Base-by-base conservation (phyloP, 2,113 vertebrate species). In the Dasypus novemcinctus region DNA sequence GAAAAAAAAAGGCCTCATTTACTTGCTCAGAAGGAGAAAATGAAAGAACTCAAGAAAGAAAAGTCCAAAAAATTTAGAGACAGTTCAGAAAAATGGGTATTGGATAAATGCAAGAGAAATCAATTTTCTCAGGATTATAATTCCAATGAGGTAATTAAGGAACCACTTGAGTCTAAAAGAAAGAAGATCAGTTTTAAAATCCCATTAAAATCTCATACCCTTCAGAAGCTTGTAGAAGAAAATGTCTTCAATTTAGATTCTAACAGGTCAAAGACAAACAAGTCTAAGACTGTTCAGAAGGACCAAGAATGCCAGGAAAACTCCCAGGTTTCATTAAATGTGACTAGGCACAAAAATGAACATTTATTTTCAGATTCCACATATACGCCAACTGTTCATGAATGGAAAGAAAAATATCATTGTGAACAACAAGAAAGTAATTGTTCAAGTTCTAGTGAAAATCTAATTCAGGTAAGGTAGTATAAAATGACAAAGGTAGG, bases 91-190 rank as follows among this genome's bases (percentile, higher is more conserved):
- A 95, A 96, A 82, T 33, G 31, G n/a, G 27, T 93, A 84, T 33
- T 97, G 68, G 97, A 98, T 68, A 98, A 98, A 85, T 87, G 69
- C 68, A 97, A 96, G 84, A 97, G 87, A 27, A 74, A 93, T 71
- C 80, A 11, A 0, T 79, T 25, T 0, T 33, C 95, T 93, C 92
- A 80, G 20, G 93, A 86, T 29, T 93, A 20, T 92, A 88, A 82
- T 88, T 95, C 93, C 36, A 66, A 64, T 66, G 71, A 95, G 25
- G 69, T 93, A 29, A 72, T 1, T 63, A 97, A 97, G 80, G 98
- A 96, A 63, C 54, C 57, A 46, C 66, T 90, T 1, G 79, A 93
- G 59, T 95, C 90, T 38, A 96, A 87, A 97, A 97, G 96, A 15
- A 11, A 0, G 49, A 95, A 33, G n/a, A 95, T 98, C 59, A 97